Evolutionary conservation across 2,888 invertebrate genomes (phyloP), one percentile per base, ranked within the genome.

Genomic region (Agrilus cyanescens): DNA sequence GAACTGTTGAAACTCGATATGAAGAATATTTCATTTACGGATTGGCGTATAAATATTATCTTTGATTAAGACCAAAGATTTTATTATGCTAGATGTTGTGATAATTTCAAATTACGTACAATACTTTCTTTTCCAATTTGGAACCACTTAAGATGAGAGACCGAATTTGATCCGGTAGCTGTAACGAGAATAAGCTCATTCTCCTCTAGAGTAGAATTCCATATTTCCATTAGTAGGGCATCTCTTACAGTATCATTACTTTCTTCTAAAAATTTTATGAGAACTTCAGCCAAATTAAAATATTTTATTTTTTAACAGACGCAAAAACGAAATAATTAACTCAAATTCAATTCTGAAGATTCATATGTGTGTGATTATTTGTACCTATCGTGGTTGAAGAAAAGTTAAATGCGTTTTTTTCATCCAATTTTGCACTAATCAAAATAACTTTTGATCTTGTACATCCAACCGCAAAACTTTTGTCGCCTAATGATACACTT

Each of bases 141-240:
- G 46, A 58, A 65, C 64, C 65, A 68, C 25, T 50, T 29, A 16
- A 68, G 43, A 31, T 56, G 53, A 5, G 45, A 32, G 31, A 53
- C 32, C 12, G 46, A 32, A 8, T 46, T 43, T 44, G 53, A 44
- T 7, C 57, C 49, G 42, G 53, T 54, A 10, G 63, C 46, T 40
- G 62, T 49, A 3, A 55, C 52, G 13, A 65, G 30, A 38, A 61
- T 51, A 7, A 50, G 44, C 48, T 57, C 54, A 18, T 42, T 44
- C 33, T 40, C 37, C 40, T 43, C 38, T 2, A 13, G 5, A 12
- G 37, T 40, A 7, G 32, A 37, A 46, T 56, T 58, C 50, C 56
- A 56, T 29, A 52, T 39, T 38, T 49, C 48, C 20, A 62, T 50
- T 33, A 61, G 37, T 32, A 51, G 45, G n/a, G 53, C 46, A 49